Evolutionary conservation across 1,140 invertebrate genomes (phyloP).

Genomic region (Anastrepha ludens): DNA sequence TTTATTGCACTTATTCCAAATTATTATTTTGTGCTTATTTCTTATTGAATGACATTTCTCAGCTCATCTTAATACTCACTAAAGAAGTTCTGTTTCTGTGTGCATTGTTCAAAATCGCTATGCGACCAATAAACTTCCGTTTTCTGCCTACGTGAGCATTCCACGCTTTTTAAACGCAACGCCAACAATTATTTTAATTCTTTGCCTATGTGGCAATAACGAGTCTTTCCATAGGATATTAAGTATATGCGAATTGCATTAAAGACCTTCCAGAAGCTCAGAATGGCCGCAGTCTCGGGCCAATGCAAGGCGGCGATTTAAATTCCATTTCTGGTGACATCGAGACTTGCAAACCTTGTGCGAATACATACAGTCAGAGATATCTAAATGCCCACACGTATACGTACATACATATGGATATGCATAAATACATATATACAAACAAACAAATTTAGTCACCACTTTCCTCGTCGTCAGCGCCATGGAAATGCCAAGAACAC

Average conservation of each 20-base stretch:
- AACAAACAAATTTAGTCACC: background rate
- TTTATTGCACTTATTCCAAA: no score
- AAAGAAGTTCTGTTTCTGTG: background rate
- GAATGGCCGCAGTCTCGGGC: background rate
- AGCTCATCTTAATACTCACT: no score
- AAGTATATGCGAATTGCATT: background rate
- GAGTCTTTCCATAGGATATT: slow-evolving; percentile 1
- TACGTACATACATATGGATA: background rate
- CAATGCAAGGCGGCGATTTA: slow-evolving; percentile 9
- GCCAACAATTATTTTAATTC: slow-evolving; percentile 4
- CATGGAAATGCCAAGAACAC: slow-evolving; percentile 29
- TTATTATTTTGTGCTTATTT: no score
- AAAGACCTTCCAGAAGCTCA: slow-evolving; percentile 28
- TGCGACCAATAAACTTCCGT: slow-evolving; percentile 2
- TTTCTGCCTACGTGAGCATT: slow-evolving; percentile 22
- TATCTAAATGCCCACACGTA: no score
- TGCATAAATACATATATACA: background rate
- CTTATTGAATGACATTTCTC: no score
- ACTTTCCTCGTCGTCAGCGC: background rate
- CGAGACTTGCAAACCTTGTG: slow-evolving; percentile 18
- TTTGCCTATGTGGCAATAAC: background rate
- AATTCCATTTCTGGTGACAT: slow-evolving; percentile 52
- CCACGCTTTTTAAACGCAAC: slow-evolving; percentile 32
- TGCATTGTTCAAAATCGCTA: background rate
- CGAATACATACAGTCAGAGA: background rate